phyloP scores from a whole-genome alignment of 2,797 vertebrate genomes.

The Naso thynnoides region DNA sequence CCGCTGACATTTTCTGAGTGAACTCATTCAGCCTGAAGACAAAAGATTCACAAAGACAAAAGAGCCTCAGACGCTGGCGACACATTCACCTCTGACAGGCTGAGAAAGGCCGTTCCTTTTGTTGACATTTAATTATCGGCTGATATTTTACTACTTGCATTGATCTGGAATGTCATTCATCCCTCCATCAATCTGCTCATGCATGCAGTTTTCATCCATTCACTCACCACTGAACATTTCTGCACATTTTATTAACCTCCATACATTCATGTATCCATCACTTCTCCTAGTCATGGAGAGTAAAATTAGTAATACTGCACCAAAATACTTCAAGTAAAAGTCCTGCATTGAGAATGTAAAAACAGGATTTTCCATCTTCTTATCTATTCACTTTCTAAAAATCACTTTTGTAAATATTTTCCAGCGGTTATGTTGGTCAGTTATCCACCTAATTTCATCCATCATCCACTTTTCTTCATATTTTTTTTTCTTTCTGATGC shows the following conservation, averaged over 20 bases:
- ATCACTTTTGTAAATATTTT: background rate
- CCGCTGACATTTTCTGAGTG: slow-evolving; percentile 63
- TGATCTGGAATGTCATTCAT: slow-evolving; percentile 35
- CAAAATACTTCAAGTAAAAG: too few species aligned
- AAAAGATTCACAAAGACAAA: slow-evolving; percentile 61
- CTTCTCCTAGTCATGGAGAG: background rate
- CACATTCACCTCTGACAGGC: slow-evolving; percentile 44
- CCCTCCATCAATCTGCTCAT: slow-evolving; percentile 7
- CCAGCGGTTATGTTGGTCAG: background rate
- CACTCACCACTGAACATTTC: background rate
- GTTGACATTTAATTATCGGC: slow-evolving; percentile 64
- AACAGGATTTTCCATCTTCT: background rate
- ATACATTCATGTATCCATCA: background rate
- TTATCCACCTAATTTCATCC: background rate
- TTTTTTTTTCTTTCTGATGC: background rate
- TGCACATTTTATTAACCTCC: background rate
- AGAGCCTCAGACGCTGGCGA: slow-evolving; percentile 37
- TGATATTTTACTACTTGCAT: slow-evolving; percentile 45
- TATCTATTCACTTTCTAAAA: background rate
- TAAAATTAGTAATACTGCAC: too few species aligned
- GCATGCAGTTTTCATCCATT: too few species aligned
- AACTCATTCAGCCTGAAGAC: slow-evolving; percentile 62
- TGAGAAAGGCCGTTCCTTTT: slow-evolving; percentile 6
- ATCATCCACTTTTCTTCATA: background rate
- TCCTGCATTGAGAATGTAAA: too few species aligned